Evolutionary conservation across 2,888 invertebrate species (phyloP), one percentile per base, ranked within the genome.

Genomic region (Itoplectis maculator): DNA sequence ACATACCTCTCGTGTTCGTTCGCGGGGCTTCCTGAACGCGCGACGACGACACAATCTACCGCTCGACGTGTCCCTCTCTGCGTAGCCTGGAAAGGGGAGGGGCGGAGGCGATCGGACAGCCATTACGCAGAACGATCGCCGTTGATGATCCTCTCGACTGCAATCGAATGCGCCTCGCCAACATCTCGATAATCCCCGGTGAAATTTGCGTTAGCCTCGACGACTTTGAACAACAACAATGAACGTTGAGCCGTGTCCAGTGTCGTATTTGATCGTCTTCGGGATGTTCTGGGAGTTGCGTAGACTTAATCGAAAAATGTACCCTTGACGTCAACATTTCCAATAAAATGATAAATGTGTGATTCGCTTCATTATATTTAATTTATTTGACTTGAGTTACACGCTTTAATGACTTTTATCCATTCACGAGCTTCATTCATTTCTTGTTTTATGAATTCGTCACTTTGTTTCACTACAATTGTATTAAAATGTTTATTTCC

Each of bases 1-100:
- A 73, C 79, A 79, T 61, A 61, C 70, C 65, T 59, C 66, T 59
- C 47, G 66, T 72, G 56, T 72, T 15, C 73, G 35, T 9, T 59
- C 54, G 51, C 40, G 29, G 29, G 65, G 18, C 47, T 72, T 47
- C 45, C 18, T 35, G 54, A 47, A 45, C 49, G 29, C 70, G 45
- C 70, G 45, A 61, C 68, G 59, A 61, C 68, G 20, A 76, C 56
- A 69, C 49, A 59, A 69, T 69, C 68, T 7, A 23, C 42, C 13
- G 45, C 11, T 4, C 35, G 72, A 35, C n/a, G 15, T 2, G 18
- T 40, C n/a, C n/a, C 20, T 8, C 54, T 29, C 23, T 54, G 70
- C 29, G 15, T 11, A n/a, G 47, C 40, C 4, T 13, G 5, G 61
- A 47, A 18, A 18, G 11, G 9, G 42, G 49, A 29, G 23, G 11